Conservation (phyloP, 2,888 invertebrate genomes). For the Agrotis segetum region DNA sequence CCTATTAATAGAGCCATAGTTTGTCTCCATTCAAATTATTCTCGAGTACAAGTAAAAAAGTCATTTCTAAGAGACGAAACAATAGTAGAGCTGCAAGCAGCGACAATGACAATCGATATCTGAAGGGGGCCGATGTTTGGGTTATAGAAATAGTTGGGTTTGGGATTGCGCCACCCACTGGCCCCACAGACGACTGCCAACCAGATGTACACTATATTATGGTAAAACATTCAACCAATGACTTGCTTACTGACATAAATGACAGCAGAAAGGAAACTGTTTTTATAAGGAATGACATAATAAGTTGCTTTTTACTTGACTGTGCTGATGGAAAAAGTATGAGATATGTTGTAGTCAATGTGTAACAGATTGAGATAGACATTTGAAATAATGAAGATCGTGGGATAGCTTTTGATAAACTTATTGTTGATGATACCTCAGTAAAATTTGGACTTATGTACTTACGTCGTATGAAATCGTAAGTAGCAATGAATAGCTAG, state of each 20-base stretch:
- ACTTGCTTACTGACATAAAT: conserved; percentile 56
- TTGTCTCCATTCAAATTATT: neutral
- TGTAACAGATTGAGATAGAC: conserved; percentile 14
- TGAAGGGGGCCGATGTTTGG: conserved; percentile 75
- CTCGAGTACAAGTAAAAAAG: neutral
- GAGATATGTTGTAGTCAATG: conserved; percentile 29
- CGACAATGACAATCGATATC: conserved; percentile 79
- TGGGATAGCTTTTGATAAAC: conserved; percentile 3
- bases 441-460: neutral
- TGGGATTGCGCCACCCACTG: conserved; percentile 75
- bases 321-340: conserved; percentile 25
- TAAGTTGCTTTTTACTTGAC: conserved; percentile 41
- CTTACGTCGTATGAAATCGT: neutral
- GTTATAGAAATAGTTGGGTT: conserved; percentile 73
- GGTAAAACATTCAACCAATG: conserved; percentile 58
- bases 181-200: conserved; percentile 67
- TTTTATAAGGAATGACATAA: conserved; percentile 55
- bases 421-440: neutral
- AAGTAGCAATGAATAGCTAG: neutral
- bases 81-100: conserved; percentile 55
- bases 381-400: conserved; percentile 11
- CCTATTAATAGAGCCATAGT: conserved; percentile 5
- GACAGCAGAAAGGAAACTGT: conserved; percentile 61
- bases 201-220: conserved; percentile 52
- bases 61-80: conserved; percentile 24